Evolutionary conservation across 2,888 invertebrate species (phyloP).

Genomic region (Cyrtodaria siliqua): DNA sequence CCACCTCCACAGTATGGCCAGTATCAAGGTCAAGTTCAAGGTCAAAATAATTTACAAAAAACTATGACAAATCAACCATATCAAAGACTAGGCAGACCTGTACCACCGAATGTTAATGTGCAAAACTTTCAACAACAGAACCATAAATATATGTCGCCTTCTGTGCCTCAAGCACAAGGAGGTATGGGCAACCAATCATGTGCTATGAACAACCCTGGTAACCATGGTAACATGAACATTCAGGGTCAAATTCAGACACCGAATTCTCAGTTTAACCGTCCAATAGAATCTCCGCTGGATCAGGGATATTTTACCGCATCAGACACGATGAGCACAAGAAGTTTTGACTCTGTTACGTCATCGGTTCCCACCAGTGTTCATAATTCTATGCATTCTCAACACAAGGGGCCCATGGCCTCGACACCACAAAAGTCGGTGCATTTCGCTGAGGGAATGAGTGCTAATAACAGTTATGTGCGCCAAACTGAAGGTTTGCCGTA

Average conservation of each 20-base stretch:
- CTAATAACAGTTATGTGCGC: conserved; percentile 42
- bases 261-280: conserved; percentile 67
- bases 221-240: conserved; percentile 57
- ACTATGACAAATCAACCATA: conserved; percentile 55
- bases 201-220: conserved; percentile 64
- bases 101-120: conserved; percentile 81
- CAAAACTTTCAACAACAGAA: conserved; percentile 73
- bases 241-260: conserved; percentile 56
- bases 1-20: conserved; percentile 66
- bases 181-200: conserved; percentile 65
- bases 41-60: conserved; percentile 30
- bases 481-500: conserved; percentile 58
- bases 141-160: conserved; percentile 51
- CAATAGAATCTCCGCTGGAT: conserved; percentile 79
- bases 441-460: conserved; percentile 69
- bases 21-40: conserved; percentile 54
- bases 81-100: conserved; percentile 70
- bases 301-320: conserved; percentile 82
- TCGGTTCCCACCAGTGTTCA: conserved; percentile 64
- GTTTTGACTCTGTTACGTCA: conserved; percentile 70
- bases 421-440: conserved; percentile 74
- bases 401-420: conserved; percentile 38
- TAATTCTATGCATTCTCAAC: conserved; percentile 50
- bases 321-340: conserved; percentile 77
- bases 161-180: conserved; percentile 48